Evolutionary conservation across 1,140 invertebrate genomes (phyloP), one percentile per base, ranked within the genome.

Genomic region (Asobara japonica): DNA sequence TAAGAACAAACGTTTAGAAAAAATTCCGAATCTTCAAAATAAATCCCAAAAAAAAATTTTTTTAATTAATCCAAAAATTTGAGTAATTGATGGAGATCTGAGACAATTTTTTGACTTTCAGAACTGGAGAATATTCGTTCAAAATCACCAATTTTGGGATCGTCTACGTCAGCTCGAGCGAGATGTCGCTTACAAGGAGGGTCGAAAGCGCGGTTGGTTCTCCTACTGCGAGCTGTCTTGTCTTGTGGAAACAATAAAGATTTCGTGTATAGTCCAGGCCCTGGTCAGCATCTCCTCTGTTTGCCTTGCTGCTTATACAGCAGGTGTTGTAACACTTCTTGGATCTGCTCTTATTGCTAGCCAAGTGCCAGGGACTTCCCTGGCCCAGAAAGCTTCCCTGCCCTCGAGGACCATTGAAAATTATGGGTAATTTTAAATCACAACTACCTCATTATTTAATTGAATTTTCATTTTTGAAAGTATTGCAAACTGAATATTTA

Each of bases 91-190:
- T n/a, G n/a, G n/a, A n/a, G n/a, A n/a, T n/a, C n/a, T n/a, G n/a
- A n/a, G n/a, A n/a, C n/a, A n/a, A n/a, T n/a, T 48, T 56, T 61
- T 72, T 62, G n/a, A 76, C 76, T 86, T 87, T 29, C 78, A 96
- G 95, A 91, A 96, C 80, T 97, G 95, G 95, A 90, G 93, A 69
- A 89, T 97, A 51, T 96, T 91, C 87, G 92, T 96, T 45, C 88
- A 89, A 66, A 90, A 91, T 75, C 86, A 92, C 68, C 88, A 91
- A 48, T 95, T 95, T 82, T 94, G 94, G 85, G 86, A 90, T 64
- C 90, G 91, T 66, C 80, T 96, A 33, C 78, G 87, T 41, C 88
- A 89, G 80, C 84, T 97, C 65, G 95, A 96, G 83, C 89, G 86
- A 62, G 87, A 90, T 51, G 84, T 96, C 69, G 93, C 94, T 0